Percentiles rank a stretch among this genome's conserved stretches.
phyloP scores from a whole-genome alignment of 2,888 invertebrate genomes.

The Cephus pulcher region DNA sequence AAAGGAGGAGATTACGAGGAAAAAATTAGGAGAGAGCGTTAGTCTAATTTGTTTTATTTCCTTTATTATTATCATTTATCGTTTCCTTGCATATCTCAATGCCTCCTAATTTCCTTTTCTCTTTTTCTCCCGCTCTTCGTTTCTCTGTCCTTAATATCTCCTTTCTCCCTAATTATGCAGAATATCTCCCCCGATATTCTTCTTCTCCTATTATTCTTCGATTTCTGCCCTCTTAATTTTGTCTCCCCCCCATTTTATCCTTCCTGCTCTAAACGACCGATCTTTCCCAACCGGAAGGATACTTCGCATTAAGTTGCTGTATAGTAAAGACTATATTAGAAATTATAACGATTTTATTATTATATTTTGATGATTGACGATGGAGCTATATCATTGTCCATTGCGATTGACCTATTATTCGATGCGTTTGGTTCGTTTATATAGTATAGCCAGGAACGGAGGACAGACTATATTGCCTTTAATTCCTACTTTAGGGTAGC shows the following conservation, averaged over 20 bases:
- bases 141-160: background rate
- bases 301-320: slow-evolving; percentile 49
- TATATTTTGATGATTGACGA: slow-evolving; percentile 54
- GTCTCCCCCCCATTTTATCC: background rate
- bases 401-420: slow-evolving; percentile 41
- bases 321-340: slow-evolving; percentile 58
- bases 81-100: background rate
- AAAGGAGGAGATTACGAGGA: slow-evolving; percentile 21
- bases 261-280: slow-evolving; percentile 33
- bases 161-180: background rate
- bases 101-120: background rate
- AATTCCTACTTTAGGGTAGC: slow-evolving; percentile 54
- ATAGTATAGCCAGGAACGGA: slow-evolving; percentile 57
- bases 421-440: slow-evolving; percentile 47
- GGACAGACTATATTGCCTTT: slow-evolving; percentile 56
- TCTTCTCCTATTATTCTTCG: background rate
- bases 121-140: background rate
- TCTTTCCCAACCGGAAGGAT: slow-evolving; percentile 32
- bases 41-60: slow-evolving; percentile 17
- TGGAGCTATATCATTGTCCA: slow-evolving; percentile 46
- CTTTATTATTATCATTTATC: slow-evolving; percentile 9
- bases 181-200: background rate
- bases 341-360: slow-evolving; percentile 39
- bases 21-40: slow-evolving; percentile 18
- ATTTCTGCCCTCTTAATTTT: background rate